A percentile compares a stretch with the other conserved stretches of the same genome.
These are phyloP conservation scores for Leptestheria dahalacensis DNA, from an alignment of 1,140 invertebrate genomes.

Conservation along the genomic window DNA sequence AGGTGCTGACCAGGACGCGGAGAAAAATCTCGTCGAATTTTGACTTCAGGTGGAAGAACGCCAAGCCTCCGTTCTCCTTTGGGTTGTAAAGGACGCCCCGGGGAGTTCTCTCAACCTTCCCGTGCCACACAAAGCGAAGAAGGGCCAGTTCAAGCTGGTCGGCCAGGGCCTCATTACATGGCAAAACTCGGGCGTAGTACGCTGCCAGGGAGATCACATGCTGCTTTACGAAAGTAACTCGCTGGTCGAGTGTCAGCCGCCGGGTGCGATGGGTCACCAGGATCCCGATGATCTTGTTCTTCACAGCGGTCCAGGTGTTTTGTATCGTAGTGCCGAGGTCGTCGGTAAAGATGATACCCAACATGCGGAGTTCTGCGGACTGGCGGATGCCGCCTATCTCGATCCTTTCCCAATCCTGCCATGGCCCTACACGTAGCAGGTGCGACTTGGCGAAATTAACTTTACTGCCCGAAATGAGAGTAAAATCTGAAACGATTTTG, in stretches of 20 bases:
- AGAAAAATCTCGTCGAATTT: not conserved
- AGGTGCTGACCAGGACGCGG: not conserved
- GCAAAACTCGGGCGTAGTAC: not conserved
- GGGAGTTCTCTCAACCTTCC: not conserved
- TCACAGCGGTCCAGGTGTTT: not conserved
- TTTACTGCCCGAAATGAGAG: not conserved
- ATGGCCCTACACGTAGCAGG: not conserved
- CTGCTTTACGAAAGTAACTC: not conserved
- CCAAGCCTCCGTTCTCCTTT: not conserved
- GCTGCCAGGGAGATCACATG: not conserved
- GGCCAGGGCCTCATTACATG: not conserved
- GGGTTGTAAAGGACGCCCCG: not conserved
- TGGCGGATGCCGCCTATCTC: not conserved
- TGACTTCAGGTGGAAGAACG: not conserved
- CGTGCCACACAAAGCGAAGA: not conserved
- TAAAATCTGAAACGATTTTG: not conserved
- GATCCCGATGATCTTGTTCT: not conserved
- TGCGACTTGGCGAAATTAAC: not conserved
- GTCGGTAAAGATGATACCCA: not conserved
- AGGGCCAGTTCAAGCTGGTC: not conserved
- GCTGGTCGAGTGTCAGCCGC: not conserved
- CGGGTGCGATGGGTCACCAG: not conserved
- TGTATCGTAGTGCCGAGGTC: not conserved
- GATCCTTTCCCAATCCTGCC: not conserved
- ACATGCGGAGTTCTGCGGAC: not conserved